Base-by-base conservation (phyloP, 2,113 vertebrate species). In the Rhabdornis inornatus region DNA sequence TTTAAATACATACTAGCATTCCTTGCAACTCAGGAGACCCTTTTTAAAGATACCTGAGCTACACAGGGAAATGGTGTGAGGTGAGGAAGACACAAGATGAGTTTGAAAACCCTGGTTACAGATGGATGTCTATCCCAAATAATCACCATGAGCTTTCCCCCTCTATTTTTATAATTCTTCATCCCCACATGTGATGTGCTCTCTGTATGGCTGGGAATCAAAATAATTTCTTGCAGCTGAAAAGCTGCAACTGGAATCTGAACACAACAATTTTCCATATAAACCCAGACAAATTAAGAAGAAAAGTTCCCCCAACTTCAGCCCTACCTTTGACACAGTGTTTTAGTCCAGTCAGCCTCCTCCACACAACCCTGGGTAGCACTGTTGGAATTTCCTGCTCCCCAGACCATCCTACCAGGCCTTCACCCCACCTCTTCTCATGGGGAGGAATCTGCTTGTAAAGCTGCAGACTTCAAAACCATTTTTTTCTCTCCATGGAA, bases 381-480 rank as follows among this genome's bases (percentile, higher is more conserved):
- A n/a, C 24, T 39, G 9, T 31, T 59, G 39, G 45, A 20, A 47
- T 28, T n/a, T 71, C 37, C 42, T 59, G 45, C 52, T 83, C 7
- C 55, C 11, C 60, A 45, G 33, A 75, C 8, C 33, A 24, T 69
- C 0, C 5, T 1, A 3, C 12, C 47, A 88, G 40, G 33, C 31
- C 52, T 76, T 79, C 11, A 35, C 71, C 30, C 27, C 0, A 0
- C 12, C 12, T 82, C 64, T 69, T 56, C 49, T 45, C 49, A 22
- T 6, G 10, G 16, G 7, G 22, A 61, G 16, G n/a, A 66, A 74
- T 76, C 75, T 85, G 65, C 22, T 30, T 65, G 49, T 50, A 90
- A 94, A 96, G 39, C 66, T 31, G 65, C 11, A 85, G 66, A 25
- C 28, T 83, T 85, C 85, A 81, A 81, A 86, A 25, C 18, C 8